Evolutionary conservation across 2,113 vertebrate species (phyloP).

Genomic region (Cygnus buccinator): DNA sequence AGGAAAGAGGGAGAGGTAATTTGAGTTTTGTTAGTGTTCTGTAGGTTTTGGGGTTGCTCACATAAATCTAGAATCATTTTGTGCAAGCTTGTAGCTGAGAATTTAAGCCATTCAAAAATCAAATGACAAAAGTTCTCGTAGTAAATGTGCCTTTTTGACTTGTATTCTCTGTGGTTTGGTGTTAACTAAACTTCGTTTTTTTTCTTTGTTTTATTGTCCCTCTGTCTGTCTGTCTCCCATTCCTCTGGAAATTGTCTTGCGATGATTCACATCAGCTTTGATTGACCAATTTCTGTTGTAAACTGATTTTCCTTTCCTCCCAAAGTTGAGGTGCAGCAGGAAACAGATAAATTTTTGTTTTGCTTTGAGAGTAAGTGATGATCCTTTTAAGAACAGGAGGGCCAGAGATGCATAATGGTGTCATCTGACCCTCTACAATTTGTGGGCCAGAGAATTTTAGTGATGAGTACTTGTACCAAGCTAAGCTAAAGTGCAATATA

Average conservation of each 20-base stretch:
- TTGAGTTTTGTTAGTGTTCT: not conserved
- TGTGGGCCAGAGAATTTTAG: not conserved
- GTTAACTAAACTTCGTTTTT: not conserved
- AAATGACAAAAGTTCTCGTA: not conserved
- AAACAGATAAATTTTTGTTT: not conserved
- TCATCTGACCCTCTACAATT: not conserved
- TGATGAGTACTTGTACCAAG: not conserved
- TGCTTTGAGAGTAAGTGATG: not conserved
- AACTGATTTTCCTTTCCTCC: not conserved
- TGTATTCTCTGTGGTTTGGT: not conserved
- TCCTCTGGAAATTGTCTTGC: not conserved
- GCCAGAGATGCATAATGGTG: not conserved
- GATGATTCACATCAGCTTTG: not conserved
- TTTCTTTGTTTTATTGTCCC: not conserved
- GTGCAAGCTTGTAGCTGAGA: not conserved
- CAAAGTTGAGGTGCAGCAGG: not conserved
- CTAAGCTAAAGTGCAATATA: not conserved
- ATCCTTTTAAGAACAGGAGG: not conserved
- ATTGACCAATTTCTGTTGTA: not conserved
- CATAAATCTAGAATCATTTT: not conserved
- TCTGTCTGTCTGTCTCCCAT: not conserved
- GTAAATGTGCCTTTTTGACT: not conserved
- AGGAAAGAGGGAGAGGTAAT: conserved; percentile 82
- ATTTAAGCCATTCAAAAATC: not conserved
- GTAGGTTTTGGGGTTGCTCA: accelerated